Evolutionary conservation across 2,888 invertebrate genomes (phyloP).

Genomic region (Drosophila maculinotata): DNA sequence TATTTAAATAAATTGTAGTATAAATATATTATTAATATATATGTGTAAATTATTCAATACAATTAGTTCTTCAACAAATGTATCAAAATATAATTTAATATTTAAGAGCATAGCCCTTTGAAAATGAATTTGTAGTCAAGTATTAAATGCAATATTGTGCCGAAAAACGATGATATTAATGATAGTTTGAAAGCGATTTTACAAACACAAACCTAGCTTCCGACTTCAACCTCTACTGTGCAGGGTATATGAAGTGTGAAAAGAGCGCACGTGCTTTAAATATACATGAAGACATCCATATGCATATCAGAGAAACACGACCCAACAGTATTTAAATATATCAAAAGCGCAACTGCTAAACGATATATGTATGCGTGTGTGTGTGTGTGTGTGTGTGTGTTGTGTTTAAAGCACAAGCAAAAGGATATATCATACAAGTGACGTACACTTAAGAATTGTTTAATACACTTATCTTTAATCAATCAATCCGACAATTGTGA

Average conservation of each 20-base stretch:
- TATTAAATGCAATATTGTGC: too few species aligned
- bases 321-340: conserved; percentile 20
- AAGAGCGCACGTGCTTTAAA: conserved; percentile 5
- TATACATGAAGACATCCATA: conserved; percentile 10
- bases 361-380: background rate
- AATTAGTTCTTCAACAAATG: too few species aligned
- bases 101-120: too few species aligned
- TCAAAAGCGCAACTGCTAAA: background rate
- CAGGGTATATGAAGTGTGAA: conserved; percentile 13
- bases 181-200: too few species aligned
- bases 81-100: too few species aligned
- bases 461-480: conserved; percentile 33
- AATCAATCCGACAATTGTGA: conserved; percentile 49
- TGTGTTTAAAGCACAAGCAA: background rate
- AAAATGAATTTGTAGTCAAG: too few species aligned
- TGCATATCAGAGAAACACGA: conserved; percentile 1
- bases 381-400: conserved; percentile 1
- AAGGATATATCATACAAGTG: conserved; percentile 12
- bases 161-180: too few species aligned
- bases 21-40: too few species aligned
- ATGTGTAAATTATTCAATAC: too few species aligned
- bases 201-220: too few species aligned
- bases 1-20: too few species aligned
- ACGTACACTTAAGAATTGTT: conserved; percentile 10
- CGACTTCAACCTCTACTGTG: background rate